phyloP scores from a whole-genome alignment of 2,113 vertebrate genomes.

The Lepidothrix coronata region DNA sequence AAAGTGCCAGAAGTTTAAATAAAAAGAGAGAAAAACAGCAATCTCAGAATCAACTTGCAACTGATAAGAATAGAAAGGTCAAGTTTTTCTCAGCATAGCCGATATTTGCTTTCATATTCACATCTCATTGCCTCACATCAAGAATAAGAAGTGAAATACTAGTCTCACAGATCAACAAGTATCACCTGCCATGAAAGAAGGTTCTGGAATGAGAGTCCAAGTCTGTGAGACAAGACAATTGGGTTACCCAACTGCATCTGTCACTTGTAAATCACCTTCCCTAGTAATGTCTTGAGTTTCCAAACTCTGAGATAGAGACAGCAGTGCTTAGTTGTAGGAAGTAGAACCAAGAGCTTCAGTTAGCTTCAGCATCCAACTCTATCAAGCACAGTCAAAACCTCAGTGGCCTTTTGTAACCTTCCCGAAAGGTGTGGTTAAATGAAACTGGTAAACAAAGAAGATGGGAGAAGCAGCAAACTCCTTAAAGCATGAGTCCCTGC shows the following conservation, averaged over 20 bases:
- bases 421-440: not conserved
- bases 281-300: not conserved
- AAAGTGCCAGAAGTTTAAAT: not conserved
- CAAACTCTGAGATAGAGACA: not conserved
- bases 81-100: conserved; percentile 1
- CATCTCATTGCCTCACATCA: conserved; percentile 35
- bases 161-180: not conserved
- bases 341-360: not conserved
- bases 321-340: not conserved
- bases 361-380: not conserved
- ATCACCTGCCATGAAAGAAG: not conserved
- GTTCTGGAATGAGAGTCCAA: not conserved
- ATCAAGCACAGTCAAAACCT: not conserved
- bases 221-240: not conserved
- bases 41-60: conserved; percentile 35
- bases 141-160: conserved; percentile 38
- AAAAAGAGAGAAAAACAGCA: not conserved
- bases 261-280: not conserved
- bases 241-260: not conserved
- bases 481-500: not conserved
- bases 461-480: not conserved
- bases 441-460: not conserved
- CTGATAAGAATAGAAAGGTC: conserved; percentile 49
- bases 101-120: conserved; percentile 54
- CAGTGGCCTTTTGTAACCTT: not conserved